Evolutionary conservation across 2,888 invertebrate genomes (phyloP), one percentile per base, ranked within the genome.

Genomic region (Dryobota labecula): DNA sequence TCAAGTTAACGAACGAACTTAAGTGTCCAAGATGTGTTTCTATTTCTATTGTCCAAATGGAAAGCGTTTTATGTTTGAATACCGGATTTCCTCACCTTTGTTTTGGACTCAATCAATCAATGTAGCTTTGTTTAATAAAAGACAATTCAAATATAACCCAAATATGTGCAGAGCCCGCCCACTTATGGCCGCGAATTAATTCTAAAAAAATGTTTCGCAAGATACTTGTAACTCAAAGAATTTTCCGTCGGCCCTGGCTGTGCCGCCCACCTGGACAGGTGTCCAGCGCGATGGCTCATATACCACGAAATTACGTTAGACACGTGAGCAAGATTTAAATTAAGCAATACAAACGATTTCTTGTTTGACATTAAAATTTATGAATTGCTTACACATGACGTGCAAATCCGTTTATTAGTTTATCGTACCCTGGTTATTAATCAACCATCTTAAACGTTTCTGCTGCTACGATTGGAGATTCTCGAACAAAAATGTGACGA

Each of bases 201-300:
- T 80, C 73, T 57, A 84, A 85, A 80, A 61, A 70, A 83, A 83
- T 82, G 84, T 91, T 89, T 87, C 89, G 88, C 86, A 90, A 90
- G 75, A 82, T 78, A 86, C 84, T 84, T 83, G 85, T 85, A 69
- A 61, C 70, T 81, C 78, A 88, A 87, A 89, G 71, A 82, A 88
- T 88, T 90, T 90, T 89, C 89, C 87, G 86, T 51, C 86, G 92
- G 83, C 93, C 92, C 86, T 92, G 92, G 88, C 87, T 78, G 65
- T 82, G 84, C 89, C 94, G 92, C 94, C 95, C 94, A 95, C 95
- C 87, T 89, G 87, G 85, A 90, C 95, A 95, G 94, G 95, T 95
- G 94, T 92, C 86, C 86, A 86, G 84, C 85, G 89, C 89, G 87
- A 91, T 89, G 87, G 87, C 88, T 89, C 90, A 90, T 89, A 86